Evolutionary conservation across 2,113 vertebrate species (phyloP), one percentile per base, ranked within the genome.

Genomic region (Grammomys surdaster): DNA sequence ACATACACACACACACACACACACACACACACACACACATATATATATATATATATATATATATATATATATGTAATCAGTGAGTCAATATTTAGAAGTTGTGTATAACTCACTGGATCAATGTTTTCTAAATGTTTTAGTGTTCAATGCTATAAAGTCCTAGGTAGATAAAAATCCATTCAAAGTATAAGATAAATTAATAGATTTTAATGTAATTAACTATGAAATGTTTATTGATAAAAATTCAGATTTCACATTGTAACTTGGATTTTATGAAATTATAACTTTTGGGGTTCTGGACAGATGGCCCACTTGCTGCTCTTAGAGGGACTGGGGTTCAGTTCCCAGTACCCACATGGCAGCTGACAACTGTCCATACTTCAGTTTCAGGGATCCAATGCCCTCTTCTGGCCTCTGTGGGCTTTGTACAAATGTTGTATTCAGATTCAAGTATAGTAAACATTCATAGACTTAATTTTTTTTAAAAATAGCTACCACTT

Each of bases 101-200:
- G 40, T 93, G 36, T 13, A 24, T 73, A 88, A 91, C 48, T 88
- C 48, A 75, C 43, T 89, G 84, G 91, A 89, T 88, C 63, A 73
- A n/a, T 95, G 78, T 91, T 94, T 93, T 70, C 91, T 70, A 93
- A 87, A 84, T 40, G 43, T 48, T 80, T 89, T 88, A 90, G 16
- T 90, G 36, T 10, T 93, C 10, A 2, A 88, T 65, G 14, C 14
- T 70, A 89, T 65, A 88, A 88, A 90, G 90, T 93, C 51, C 88
- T 51, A n/a, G 84, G 33, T 75, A 77, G 31, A 40, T 90, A 93
- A 94, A 75, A 88, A 73, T 65, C 48, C n/a, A 90, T 92, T 82
- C 11, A 72, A 75, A 96, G n/a, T 88, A 3, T 22, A 82, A 89
- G 33, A 92, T 51, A 95, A 69, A 93, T 63, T 48, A 77, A 51